These are phyloP conservation scores for Drosophila neotestacea DNA, from an alignment of 2,888 invertebrate genomes.

Conservation along the genomic window DNA sequence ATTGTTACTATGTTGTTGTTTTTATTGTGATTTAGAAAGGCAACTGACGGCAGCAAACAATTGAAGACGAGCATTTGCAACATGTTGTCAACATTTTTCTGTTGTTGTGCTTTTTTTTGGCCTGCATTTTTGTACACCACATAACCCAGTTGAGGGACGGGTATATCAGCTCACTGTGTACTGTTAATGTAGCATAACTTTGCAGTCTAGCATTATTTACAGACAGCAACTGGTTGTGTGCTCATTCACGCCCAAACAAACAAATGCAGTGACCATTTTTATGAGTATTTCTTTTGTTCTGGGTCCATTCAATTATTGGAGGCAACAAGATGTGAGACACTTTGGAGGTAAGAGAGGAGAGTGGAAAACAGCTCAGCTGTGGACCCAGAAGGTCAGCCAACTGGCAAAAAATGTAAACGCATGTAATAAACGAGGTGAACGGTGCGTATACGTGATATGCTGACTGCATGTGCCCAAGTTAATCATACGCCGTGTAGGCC, in stretches of 20 bases:
- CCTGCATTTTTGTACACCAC: neutral
- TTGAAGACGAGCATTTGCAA: conserved; percentile 48
- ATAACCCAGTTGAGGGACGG: neutral
- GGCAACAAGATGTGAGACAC: too few species aligned
- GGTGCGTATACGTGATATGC: conserved; percentile 58
- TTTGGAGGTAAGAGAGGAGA: conserved; percentile 15
- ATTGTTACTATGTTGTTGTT: conserved; percentile 31
- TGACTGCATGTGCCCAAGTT: conserved; percentile 31
- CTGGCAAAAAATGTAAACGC: conserved; percentile 65
- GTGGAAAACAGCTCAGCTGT: conserved; percentile 17
- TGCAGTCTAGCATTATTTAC: neutral
- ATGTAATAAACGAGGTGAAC: conserved; percentile 16
- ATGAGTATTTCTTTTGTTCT: conserved; percentile 42
- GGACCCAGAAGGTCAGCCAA: conserved; percentile 66
- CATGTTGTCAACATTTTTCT: conserved; percentile 40
- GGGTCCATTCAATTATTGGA: conserved; percentile 39
- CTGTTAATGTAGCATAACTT: conserved; percentile 3
- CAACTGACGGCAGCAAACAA: conserved; percentile 42
- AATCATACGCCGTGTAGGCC: conserved; percentile 61
- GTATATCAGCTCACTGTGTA: conserved; percentile 8
- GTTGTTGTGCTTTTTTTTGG: conserved; percentile 7
- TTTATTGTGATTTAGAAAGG: conserved; percentile 64
- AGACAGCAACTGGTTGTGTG: conserved; percentile 23
- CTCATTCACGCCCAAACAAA: conserved; percentile 47
- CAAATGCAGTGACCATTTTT: conserved; percentile 38